Base-by-base conservation (phyloP, 30 jellyfish, hydroid and myxozoan species). In the Hydractinia symbiolongicarpus region DNA sequence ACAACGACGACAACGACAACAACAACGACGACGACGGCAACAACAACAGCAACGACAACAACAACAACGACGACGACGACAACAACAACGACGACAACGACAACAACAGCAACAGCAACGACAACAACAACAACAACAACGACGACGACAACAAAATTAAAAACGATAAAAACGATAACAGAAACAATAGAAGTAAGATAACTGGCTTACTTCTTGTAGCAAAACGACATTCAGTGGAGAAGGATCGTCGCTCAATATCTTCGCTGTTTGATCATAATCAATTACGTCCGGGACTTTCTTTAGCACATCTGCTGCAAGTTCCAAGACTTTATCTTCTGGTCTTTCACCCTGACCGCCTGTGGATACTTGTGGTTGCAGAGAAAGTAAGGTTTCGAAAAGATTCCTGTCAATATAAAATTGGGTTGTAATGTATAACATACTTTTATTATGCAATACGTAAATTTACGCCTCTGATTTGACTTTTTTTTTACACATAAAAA, bases 321-420 rank as follows among this genome's bases (percentile, higher is more conserved):
- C 95, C 62, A 86, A 58, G 16, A 93, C 98, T 86, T 93, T 87
- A 49, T 83, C 95, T 81, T 93, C 98, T 66, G 79, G 92, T 49
- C 95, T 83, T 50, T 88, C 98, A 40, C 98, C 98, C 50, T 82
- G 95, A 50, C 73, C 89, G 1, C 91, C 95, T 4, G 98, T 67
- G 15, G 98, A 89, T 30, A 93, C 88, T 86, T 93, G 96, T n/a
- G 98, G 98, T 60, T 93, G 96, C 81, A 93, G 61, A 6, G 98
- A 93, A 70, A 93, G 87, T 81, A 93, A 82, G 40, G 98, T 93
- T 21, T 86, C 98, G 9, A 93, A 81, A 20, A 93, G 90, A 70
- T 82, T 86, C 64, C 98, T 93, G 77, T 10, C 71, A 57, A 80
- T 21, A 17, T 11, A 76, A 5, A 20, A 72, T 8, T 50, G 4